Conservation (phyloP, 2,888 invertebrate species). For the Seira musarum region DNA sequence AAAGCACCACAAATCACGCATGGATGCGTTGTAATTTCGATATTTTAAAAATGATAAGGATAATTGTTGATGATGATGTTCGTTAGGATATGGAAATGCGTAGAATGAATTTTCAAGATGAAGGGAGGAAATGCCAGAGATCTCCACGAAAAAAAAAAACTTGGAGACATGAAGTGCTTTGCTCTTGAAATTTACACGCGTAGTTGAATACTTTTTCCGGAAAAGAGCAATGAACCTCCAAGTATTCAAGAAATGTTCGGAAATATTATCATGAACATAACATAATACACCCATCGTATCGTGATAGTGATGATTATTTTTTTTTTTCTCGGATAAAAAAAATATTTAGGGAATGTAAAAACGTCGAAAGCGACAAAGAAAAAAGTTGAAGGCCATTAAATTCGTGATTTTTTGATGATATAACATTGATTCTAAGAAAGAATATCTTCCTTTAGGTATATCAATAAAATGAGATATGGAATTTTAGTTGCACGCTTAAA, state of each 20-base stretch:
- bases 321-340: too few relatives aligned
- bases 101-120: neutral
- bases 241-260: too few relatives aligned
- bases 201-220: neutral
- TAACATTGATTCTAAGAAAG: conserved; percentile 22
- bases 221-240: neutral
- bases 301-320: too few relatives aligned
- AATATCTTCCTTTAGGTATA: neutral
- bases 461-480: neutral
- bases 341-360: neutral
- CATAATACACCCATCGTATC: too few relatives aligned
- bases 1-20: neutral
- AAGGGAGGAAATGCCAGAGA: neutral
- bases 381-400: conserved; percentile 36
- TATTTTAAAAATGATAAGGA: neutral
- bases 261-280: too few relatives aligned
- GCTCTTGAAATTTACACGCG: neutral
- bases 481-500: neutral
- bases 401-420: conserved; percentile 56
- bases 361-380: neutral
- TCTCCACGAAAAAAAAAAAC: neutral
- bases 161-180: neutral
- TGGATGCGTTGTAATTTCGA: neutral
- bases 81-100: neutral
- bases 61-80: neutral